These are phyloP conservation scores for Callorhinus ursinus DNA, from an alignment of 2,113 vertebrate species.

Conservation along the genomic window DNA sequence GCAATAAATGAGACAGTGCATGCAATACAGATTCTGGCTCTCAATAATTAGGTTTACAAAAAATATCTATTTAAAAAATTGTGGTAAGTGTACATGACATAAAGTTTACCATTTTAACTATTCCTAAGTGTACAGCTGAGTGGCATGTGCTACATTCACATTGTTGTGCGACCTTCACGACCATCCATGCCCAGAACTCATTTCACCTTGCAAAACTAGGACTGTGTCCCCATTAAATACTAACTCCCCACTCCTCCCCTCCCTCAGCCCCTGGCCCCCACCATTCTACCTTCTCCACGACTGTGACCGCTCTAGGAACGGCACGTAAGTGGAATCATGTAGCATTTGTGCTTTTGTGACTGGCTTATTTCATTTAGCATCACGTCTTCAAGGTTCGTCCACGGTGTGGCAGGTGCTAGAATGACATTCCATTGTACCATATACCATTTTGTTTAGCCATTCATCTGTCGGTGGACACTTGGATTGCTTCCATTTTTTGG, in stretches of 20 bases:
- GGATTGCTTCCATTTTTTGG: not conserved
- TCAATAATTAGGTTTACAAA: not conserved
- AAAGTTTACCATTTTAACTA: not conserved
- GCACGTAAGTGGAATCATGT: not conserved
- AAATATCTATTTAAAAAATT: not conserved
- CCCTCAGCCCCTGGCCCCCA: not conserved
- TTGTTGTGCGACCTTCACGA: fast-evolving
- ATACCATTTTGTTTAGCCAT: not conserved
- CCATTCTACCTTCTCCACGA: not conserved
- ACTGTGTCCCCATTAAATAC: too few relatives aligned
- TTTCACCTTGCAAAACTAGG: not conserved
- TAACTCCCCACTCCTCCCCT: fast-evolving
- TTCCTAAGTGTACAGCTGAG: not conserved
- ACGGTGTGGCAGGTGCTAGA: not conserved
- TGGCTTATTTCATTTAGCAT: not conserved
- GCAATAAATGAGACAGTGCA: not conserved
- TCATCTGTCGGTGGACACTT: not conserved
- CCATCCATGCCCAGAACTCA: not conserved
- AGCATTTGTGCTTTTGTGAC: not conserved
- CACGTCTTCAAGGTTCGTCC: not conserved
- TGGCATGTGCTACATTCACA: not conserved
- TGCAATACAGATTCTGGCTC: not conserved
- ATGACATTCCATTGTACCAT: not conserved
- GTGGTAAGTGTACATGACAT: not conserved
- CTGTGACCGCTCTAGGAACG: not conserved